Evolutionary conservation across 2,888 invertebrate genomes (phyloP), one percentile per base, ranked within the genome.

Genomic region (Platerodrilus igneus): DNA sequence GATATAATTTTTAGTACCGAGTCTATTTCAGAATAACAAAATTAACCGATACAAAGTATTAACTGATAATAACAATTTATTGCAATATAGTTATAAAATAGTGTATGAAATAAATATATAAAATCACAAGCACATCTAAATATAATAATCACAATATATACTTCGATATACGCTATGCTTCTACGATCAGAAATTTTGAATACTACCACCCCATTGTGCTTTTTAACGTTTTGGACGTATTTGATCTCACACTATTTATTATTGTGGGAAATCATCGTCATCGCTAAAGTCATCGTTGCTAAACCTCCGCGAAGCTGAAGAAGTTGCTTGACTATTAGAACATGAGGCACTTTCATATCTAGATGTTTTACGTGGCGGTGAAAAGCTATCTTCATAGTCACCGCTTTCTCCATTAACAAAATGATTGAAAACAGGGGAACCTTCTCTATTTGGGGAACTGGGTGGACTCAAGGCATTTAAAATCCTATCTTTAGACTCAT

Each of bases 391-490:
- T 7, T 51, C 46, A 9, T 56, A 54, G 31, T 65, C 63, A 31
- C 58, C 60, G 4, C 39, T 21, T 27, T 63, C 63, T 13, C 64
- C 65, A 33, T 64, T 67, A 11, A 58, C 50, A 20, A 60, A 62
- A 10, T 58, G 57, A 22, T 58, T 53, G 8, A 64, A 65, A 15
- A 58, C 57, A 1, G 67, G 64, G 3, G 64, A 55, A 15, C 56
- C 52, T 14, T 51, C 55, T 3, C 52, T 56, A 16, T 50, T 48
- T 7, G 90, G 89, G 52, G 89, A 90, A 49, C 83, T 82, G 2
- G 92, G 88, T 38, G 94, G 94, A 59, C 91, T 92, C 35, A 94
- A 76, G 20, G 93, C 94, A 70, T 91, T 89, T 75, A 90, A 83
- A 45, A 94, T 76, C 52, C 87, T 80, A 6, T 87, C 90, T 67